Evolutionary conservation across 1,140 invertebrate species (phyloP).

Genomic region (Aphelenchoides fujianensis): DNA sequence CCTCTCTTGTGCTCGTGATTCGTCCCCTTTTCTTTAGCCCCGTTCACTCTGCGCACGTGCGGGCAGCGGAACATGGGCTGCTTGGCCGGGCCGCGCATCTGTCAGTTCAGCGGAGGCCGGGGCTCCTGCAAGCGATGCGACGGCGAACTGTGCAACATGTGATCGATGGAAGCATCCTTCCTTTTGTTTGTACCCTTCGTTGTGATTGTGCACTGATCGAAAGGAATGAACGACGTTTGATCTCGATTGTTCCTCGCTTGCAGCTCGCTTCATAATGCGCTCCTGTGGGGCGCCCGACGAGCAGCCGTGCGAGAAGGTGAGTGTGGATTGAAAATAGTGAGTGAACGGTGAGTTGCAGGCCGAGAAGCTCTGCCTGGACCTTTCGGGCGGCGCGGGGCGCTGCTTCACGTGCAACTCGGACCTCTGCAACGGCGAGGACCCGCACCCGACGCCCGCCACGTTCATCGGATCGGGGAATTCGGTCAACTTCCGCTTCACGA

Average conservation of each 20-base stretch:
- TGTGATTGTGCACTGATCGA: too few species aligned
- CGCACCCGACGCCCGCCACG: background rate
- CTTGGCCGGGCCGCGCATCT: constrained; percentile 40
- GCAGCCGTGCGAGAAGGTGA: background rate
- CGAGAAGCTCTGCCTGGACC: background rate
- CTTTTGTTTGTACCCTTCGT: too few species aligned
- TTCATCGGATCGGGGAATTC: background rate
- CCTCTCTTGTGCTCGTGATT: constrained; percentile 17
- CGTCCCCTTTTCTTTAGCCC: constrained; percentile 29
- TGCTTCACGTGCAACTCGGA: background rate
- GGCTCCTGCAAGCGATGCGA: constrained; percentile 33
- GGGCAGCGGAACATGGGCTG: constrained; percentile 37
- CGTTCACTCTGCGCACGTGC: constrained; percentile 40
- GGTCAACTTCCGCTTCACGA: constrained; percentile 6
- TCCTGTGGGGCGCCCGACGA: background rate
- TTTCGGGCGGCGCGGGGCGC: background rate
- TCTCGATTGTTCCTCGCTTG: background rate
- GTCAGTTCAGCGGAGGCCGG: constrained; percentile 36
- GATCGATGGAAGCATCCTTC: constrained; percentile 7
- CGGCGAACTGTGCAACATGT: constrained; percentile 32
- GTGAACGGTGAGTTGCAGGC: background rate
- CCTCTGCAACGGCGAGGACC: background rate
- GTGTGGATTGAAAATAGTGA: background rate
- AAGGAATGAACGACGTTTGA: too few species aligned
- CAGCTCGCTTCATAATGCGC: background rate